Base-by-base conservation (phyloP, 2,113 vertebrate genomes). In the Gasterosteus nipponicus region DNA sequence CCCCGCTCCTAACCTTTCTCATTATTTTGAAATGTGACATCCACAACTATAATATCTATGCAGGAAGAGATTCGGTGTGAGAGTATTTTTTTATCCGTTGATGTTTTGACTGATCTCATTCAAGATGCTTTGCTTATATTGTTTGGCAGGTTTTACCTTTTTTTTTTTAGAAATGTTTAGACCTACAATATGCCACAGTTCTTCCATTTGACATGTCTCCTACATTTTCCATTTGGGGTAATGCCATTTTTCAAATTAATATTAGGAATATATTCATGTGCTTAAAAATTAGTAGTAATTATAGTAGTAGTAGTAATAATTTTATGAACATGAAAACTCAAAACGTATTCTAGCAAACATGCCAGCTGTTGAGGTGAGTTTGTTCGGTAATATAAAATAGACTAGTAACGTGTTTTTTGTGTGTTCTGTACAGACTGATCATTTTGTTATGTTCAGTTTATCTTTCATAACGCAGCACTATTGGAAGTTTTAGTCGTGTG, bases 11-110 rank as follows among this genome's bases (percentile, higher is more conserved):
- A 83, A 90, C 77, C 81, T 73, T 80, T 86, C 81, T 84, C 77
- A 81, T 89, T 89, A 87, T 87, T 83, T 84, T 73, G 74, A 88
- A 84, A 85, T 77, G 76, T 88, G 62, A 87, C 81, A 86, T 81
- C 77, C 63, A 59, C 62, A 73, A 58, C 71, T 76, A 84, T 87
- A 76, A 85, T 42, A 70, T 64, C 69, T 44, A 2, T 44, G 79
- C 71, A 70, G 39, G n/a, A 67, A 61, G 56, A 78, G 59, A 75
- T 64, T 63, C 54, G 68, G 63, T 5, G 68, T 44, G 35, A 70
- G 38, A 61, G 53, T 68, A 62, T 78, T 82, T 67, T 79, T 74
- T 72, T 69, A 38, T 3, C 14, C 26, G 0, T 53, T 80, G 60
- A n/a, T 82, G 51, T 78, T 85, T 81, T 71, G 64, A 80, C 65